Conservation (phyloP, 2,113 vertebrate genomes). For the Potamarius usumacintae region DNA sequence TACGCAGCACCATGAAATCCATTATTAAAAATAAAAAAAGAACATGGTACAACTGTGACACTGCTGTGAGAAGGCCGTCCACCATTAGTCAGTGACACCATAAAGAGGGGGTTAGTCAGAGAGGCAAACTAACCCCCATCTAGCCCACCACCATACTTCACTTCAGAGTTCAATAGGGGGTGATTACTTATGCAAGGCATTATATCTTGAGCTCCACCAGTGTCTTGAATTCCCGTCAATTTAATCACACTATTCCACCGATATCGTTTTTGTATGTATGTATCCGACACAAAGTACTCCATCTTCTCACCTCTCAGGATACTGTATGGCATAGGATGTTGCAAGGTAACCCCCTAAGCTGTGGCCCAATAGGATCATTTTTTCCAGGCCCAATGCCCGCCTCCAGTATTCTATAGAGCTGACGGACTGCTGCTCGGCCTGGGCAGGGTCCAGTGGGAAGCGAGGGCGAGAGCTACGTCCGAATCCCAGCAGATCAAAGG, state of each 20-base stretch:
- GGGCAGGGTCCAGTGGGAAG: slow-evolving; percentile 76
- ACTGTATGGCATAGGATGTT: slow-evolving; percentile 79
- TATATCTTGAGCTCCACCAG: background rate
- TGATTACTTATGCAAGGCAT: background rate
- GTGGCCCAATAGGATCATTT: slow-evolving; percentile 82
- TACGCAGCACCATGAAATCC: background rate
- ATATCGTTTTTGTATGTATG: background rate
- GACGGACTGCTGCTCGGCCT: slow-evolving; percentile 83
- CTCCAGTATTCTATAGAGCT: slow-evolving; percentile 83
- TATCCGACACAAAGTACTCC: background rate
- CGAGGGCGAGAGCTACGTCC: slow-evolving; percentile 83
- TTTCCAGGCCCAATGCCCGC: slow-evolving; percentile 76
- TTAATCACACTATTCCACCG: background rate
- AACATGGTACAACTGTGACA: background rate
- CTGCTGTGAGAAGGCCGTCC: background rate
- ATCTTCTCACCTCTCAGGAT: slow-evolving; percentile 78
- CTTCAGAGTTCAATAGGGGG: background rate
- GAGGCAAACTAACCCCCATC: background rate
- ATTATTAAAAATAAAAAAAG: background rate
- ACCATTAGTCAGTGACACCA: too few relatives aligned
- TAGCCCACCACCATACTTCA: background rate
- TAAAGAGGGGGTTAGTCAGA: background rate
- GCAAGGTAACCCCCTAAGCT: slow-evolving; percentile 81
- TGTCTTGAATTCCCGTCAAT: background rate
- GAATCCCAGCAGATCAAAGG: slow-evolving; percentile 87